Base-by-base conservation (phyloP, 2,113 vertebrate genomes). In the Rhinoderma darwinii region DNA sequence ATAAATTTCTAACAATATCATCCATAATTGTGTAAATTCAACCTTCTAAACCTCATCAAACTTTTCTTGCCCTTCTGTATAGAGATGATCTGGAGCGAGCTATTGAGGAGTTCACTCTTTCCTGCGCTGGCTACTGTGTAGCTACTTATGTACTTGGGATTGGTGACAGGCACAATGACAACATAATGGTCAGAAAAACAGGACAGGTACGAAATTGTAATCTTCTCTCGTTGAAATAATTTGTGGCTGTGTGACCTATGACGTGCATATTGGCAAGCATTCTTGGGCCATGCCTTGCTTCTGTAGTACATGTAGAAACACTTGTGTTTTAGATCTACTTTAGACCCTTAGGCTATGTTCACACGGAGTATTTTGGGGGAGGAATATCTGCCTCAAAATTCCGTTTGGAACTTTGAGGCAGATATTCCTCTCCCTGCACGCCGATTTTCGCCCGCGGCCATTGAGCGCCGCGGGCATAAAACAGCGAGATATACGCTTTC, bases 91-190 rank as follows among this genome's bases (percentile, higher is more conserved):
- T 99, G 84, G 98, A 99, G 30, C 95, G 95, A 89, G 98, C 98
- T 84, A 99, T 99, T 76, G 98, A 99, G 89, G 97, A 99, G 92
- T 99, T 99, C 91, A 99, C 98, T 18, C 90, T 99, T 77, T 99
- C 98, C 12, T 99, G 98, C 90, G 98, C 98, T 91, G 98, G 98
- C 94, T 99, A 99, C 96, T 99, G 98, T 95, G 98, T 99, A 94
- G 98, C 98, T 92, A 99, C 98, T 6, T 99, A 99, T 0, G 98
- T 99, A 20, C 92, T 99, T 87, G 98, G 98, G 35, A 99, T 99
- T 44, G 98, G 98, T 87, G 98, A 99, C 94, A 94, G 98, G 72
- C 98, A 99, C 90, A 99, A 98, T 70, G 98, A 99, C 94, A 99
- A 99, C 89, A 99, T 99, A 92, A 99, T 99, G 98, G 97, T 99